Base-by-base conservation (phyloP, 2,113 vertebrate genomes). In the Pycnonotus jocosus region DNA sequence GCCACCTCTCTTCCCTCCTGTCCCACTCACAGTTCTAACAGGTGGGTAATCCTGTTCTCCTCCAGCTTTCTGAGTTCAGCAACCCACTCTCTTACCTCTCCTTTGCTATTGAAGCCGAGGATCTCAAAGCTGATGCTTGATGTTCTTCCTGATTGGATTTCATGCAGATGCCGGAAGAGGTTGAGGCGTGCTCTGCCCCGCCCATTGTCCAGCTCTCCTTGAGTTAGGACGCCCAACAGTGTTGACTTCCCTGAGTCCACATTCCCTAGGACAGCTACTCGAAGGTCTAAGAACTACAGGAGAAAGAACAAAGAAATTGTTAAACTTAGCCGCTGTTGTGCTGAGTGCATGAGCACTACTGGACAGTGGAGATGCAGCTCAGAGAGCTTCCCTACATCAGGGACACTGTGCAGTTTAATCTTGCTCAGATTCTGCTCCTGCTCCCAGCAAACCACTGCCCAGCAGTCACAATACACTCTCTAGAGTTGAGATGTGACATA, bases 51-150 rank as follows among this genome's bases (percentile, higher is more conserved):
- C 18, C 23, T 66, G 13, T 22, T 83, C 37, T 90, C 73, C 70
- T 85, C 45, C 48, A 91, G 45, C 38, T 66, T 90, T 72, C 38
- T 25, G 12, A 88, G 21, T 44, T 74, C 48, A 89, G 61, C 44
- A 92, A 51, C 44, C 33, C 42, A 61, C 37, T 47, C 44, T 31
- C 94, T 94, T 83, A 99, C 99, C 98, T 99, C 99, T 97, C 99
- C 99, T 98, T 99, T 99, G 97, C 99, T 99, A 96, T 99, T 99
- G 96, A 99, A 99, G 73, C 99, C 99, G 1, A 99, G 98, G 94
- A 99, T 99, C 97, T 99, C 99, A 97, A 99, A 99, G 98, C 99
- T 99, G 97, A 99, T 99, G 96, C 99, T 99, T 25, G 99, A 99
- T 0, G 99, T 99, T 35, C 99, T 98, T 88, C 99, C 99, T 21